Evolutionary conservation across 92 coral and sea anemone genomes (phyloP), one percentile per base, ranked within the genome.

Genomic region (Paramuricea clavata): DNA sequence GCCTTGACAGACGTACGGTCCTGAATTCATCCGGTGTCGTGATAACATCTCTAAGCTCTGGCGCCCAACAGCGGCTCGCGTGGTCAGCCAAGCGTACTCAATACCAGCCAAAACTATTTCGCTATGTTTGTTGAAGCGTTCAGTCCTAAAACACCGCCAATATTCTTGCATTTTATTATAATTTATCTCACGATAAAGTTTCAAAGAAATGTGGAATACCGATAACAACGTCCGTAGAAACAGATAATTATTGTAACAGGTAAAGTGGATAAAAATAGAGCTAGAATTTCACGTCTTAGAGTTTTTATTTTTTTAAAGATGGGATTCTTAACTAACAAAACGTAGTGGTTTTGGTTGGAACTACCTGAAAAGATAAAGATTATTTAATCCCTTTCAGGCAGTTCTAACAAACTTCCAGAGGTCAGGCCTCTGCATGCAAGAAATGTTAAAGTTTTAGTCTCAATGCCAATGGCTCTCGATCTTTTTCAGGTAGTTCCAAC

Each of bases 81-180:
- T 76, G 69, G 7, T 13, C 82, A 49, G 19, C 50, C 47, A 52
- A 76, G 67, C 82, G 47, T 76, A 30, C 2, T 30, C 31, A 28
- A 72, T 22, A 76, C 82, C 82, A 76, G 82, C 47, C 23, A 76
- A 31, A 76, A 52, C 35, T 39, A 15, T 28, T 26, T 65, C 21
- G 64, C 82, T 60, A 50, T 4, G 34, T 23, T 52, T 52, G 28
- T 26, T 32, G 44, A 76, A 25, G 82, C 82, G 69, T 76, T 49
- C 64, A 27, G 42, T 30, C 72, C 39, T 3, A 65, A 65, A 65
- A 21, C 21, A 12, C 41, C 22, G 41, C 5, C 39, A 65, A 31
- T 65, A 16, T 31, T 65, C 72, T 21, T 11, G 72, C 72, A 33
- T 0, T 65, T 65, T 12, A 25, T 65, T 28, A 1, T 16, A 30